Evolutionary conservation across 2,113 vertebrate genomes (phyloP).

Genomic region (Orcinus orca): DNA sequence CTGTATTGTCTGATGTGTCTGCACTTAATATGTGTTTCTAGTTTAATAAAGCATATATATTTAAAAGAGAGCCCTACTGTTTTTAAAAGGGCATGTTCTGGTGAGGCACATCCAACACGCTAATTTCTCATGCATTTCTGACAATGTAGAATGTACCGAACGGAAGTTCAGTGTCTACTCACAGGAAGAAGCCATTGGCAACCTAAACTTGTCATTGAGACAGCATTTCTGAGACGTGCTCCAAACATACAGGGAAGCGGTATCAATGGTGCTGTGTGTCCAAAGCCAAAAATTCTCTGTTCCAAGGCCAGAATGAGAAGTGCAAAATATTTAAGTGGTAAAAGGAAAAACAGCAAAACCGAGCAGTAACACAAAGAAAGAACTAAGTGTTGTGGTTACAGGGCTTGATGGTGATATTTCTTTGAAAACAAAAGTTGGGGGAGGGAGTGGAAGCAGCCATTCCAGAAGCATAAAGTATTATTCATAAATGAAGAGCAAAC

Average conservation of each 20-base stretch:
- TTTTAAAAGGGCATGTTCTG: background rate
- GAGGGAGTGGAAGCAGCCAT: background rate
- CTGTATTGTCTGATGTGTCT: background rate
- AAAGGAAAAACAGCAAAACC: background rate
- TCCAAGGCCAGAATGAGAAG: background rate
- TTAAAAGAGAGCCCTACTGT: background rate
- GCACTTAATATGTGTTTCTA: background rate
- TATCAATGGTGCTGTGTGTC: background rate
- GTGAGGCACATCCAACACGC: background rate
- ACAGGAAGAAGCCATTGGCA: background rate
- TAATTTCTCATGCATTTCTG: background rate
- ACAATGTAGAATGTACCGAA: background rate
- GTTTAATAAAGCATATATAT: background rate
- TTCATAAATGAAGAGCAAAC: background rate
- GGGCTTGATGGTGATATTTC: background rate
- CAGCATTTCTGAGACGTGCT: background rate
- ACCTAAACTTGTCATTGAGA: background rate
- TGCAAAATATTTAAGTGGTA: background rate
- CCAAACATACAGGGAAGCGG: background rate
- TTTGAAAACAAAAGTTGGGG: background rate
- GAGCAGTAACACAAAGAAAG: background rate
- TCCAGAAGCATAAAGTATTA: background rate
- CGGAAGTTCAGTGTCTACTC: background rate
- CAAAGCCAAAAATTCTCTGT: background rate
- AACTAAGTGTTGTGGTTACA: background rate